Conservation (phyloP, 2,888 invertebrate genomes). For the Netelia melanura region DNA sequence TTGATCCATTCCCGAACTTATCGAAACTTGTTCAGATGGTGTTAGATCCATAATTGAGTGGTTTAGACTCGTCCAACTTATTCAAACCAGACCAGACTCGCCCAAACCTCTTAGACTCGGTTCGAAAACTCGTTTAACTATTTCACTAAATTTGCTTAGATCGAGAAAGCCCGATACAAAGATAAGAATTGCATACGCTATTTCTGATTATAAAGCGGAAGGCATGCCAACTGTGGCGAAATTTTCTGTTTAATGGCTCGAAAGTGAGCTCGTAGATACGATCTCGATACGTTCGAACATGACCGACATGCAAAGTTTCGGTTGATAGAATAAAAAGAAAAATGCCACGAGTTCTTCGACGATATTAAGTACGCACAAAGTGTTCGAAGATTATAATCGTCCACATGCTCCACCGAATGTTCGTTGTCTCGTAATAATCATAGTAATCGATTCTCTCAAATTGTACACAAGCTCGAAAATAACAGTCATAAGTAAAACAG, state of each 20-base stretch:
- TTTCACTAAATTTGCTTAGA: neutral
- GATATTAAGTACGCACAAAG: conserved; percentile 5
- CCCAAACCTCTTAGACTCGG: neutral
- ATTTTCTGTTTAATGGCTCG: conserved; percentile 78
- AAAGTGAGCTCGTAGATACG: conserved; percentile 79
- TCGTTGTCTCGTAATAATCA: conserved; percentile 1
- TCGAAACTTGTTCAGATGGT: neutral
- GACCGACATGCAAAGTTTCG: conserved; percentile 18
- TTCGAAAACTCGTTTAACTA: neutral
- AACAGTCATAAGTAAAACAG: conserved; percentile 35
- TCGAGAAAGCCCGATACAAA: neutral
- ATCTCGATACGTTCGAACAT: conserved; percentile 76
- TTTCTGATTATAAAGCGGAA: conserved; percentile 73
- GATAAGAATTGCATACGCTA: conserved; percentile 5
- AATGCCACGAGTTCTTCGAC: conserved; percentile 25
- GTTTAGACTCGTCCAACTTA: too few relatives aligned
- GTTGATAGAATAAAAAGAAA: conserved; percentile 12
- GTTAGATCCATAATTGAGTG: too few relatives aligned
- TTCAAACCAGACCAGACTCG: neutral
- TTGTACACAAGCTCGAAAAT: conserved; percentile 25
- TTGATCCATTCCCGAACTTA: neutral
- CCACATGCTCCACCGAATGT: neutral
- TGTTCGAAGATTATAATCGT: neutral
- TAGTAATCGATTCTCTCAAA: conserved; percentile 29
- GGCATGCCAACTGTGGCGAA: conserved; percentile 69